These are phyloP conservation scores for Drosophila hydei DNA, from an alignment of 1,140 invertebrate species.

Conservation along the genomic window DNA sequence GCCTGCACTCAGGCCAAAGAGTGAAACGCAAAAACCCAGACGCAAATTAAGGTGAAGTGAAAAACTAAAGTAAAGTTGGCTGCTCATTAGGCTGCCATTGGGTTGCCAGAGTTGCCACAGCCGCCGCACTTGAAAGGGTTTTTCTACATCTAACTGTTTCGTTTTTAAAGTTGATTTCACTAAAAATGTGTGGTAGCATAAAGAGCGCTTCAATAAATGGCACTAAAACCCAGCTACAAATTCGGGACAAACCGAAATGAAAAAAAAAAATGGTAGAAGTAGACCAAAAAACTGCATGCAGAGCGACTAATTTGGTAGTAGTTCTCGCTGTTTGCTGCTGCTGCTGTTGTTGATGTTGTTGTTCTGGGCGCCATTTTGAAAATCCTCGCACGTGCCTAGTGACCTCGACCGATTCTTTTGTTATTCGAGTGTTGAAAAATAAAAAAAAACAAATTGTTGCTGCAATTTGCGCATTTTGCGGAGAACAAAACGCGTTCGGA, in stretches of 20 bases:
- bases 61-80: conserved; percentile 17
- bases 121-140: conserved; percentile 2
- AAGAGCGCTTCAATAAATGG: conserved; percentile 28
- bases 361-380: conserved; percentile 41
- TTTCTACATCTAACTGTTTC: neutral
- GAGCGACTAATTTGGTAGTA: conserved; percentile 34
- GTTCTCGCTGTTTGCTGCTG: neutral
- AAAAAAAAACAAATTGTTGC: conserved; percentile 10
- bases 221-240: conserved; percentile 27
- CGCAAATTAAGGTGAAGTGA: conserved; percentile 7
- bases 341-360: conserved; percentile 10
- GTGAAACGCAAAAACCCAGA: neutral
- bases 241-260: conserved; percentile 7
- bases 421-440: conserved; percentile 28
- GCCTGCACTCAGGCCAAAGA: neutral
- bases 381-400: conserved; percentile 41
- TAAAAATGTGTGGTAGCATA: conserved; percentile 62
- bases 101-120: conserved; percentile 17
- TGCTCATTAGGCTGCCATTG: conserved; percentile 29
- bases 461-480: conserved; percentile 34
- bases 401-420: conserved; percentile 43
- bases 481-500: conserved; percentile 2
- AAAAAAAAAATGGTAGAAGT: conserved; percentile 7
- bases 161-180: conserved; percentile 55
- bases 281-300: conserved; percentile 42